Evolutionary conservation across 1,140 invertebrate genomes (phyloP).

Genomic region (Augochlora pura): DNA sequence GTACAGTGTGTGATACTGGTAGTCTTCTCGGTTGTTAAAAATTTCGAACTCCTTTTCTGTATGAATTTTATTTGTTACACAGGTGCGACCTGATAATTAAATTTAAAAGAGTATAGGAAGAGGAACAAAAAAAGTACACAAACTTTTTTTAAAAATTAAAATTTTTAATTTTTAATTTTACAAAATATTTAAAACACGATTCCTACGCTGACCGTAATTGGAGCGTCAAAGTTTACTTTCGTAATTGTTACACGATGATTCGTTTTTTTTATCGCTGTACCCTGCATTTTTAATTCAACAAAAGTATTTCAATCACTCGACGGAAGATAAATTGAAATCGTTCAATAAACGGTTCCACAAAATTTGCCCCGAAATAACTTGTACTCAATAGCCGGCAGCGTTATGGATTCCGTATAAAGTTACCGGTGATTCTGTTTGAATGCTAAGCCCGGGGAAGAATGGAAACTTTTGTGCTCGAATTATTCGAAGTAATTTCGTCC

Average conservation of each 20-base stretch:
- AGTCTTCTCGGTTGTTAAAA: slow-evolving; percentile 51
- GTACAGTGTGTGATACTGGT: background rate
- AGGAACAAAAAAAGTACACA: no score
- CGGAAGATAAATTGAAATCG: background rate
- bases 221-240: no score
- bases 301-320: background rate
- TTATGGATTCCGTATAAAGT: background rate
- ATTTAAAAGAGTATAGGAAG: no score
- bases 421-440: slow-evolving; percentile 10
- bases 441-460: background rate
- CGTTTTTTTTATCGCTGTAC: no score
- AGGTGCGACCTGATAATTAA: no score
- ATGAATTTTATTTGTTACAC: no score
- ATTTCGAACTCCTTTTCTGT: slow-evolving; percentile 43
- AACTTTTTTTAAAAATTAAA: no score
- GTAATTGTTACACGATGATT: no score
- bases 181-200: no score
- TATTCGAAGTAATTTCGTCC: slow-evolving; percentile 33
- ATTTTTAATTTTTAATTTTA: no score
- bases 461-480: slow-evolving; percentile 18
- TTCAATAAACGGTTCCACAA: background rate
- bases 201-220: no score
- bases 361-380: background rate
- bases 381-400: background rate
- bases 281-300: no score